These are phyloP conservation scores for Progne subis DNA, from an alignment of 2,113 vertebrate genomes.

Conservation along the genomic window DNA sequence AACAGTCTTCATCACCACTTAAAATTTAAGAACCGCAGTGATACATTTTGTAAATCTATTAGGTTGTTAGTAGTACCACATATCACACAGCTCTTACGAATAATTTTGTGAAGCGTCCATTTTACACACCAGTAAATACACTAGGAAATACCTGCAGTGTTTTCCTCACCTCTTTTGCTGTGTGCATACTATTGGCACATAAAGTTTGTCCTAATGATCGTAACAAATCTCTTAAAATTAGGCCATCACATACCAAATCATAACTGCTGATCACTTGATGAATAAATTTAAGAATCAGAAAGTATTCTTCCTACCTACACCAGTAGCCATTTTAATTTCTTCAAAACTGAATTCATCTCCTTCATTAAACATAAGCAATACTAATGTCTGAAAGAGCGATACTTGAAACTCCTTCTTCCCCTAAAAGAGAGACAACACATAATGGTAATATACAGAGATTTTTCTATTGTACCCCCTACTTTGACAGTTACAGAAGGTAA, in stretches of 20 bases:
- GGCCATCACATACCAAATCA: background rate
- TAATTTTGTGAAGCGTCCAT: background rate
- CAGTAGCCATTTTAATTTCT: conserved; percentile 81
- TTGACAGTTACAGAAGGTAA: background rate
- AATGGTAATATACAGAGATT: background rate
- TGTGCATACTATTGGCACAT: background rate
- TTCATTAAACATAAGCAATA: conserved; percentile 85
- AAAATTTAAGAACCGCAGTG: background rate
- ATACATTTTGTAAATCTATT: background rate
- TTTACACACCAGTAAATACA: background rate
- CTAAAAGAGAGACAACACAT: conserved; percentile 55
- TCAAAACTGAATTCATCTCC: conserved; percentile 82
- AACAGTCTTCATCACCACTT: background rate
- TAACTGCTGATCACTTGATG: background rate
- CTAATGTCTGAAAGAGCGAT: conserved; percentile 82
- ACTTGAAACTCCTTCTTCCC: conserved; percentile 85
- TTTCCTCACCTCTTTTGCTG: background rate
- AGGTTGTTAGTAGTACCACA: background rate
- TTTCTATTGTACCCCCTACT: background rate
- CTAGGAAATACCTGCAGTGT: background rate
- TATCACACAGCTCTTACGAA: background rate
- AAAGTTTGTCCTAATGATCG: background rate
- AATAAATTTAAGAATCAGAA: background rate
- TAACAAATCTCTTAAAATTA: background rate
- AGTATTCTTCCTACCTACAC: conserved; percentile 73